phyloP scores from a whole-genome alignment of 2,888 invertebrate species.

The Yponomeuta sedellus region DNA sequence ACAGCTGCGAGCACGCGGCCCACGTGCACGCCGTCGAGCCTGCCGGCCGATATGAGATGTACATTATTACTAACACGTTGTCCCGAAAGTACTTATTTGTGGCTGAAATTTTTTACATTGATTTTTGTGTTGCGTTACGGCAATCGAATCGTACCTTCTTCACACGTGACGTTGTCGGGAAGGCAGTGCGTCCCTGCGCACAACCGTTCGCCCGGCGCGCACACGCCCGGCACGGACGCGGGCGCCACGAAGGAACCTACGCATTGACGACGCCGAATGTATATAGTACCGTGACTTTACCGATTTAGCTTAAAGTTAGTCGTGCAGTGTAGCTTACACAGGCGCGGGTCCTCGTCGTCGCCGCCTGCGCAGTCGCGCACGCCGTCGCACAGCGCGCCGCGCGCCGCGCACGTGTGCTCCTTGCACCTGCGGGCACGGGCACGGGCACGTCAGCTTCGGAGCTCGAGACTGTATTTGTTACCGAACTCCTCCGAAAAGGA shows the following conservation, averaged over 20 bases:
- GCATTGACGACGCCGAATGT: background rate
- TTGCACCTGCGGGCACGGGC: constrained; percentile 51
- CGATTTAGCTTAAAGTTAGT: background rate
- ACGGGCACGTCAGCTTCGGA: background rate
- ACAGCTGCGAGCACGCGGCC: constrained; percentile 87
- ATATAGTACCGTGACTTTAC: background rate
- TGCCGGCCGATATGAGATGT: too few species aligned
- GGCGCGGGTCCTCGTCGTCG: constrained; percentile 71
- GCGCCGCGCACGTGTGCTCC: constrained; percentile 80
- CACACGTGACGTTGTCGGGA: constrained; percentile 35
- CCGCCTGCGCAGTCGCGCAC: constrained; percentile 77
- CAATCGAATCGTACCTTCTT: constrained; percentile 28
- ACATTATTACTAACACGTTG: too few species aligned
- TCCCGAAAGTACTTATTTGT: too few species aligned
- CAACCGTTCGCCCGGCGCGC: constrained; percentile 38
- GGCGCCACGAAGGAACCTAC: background rate
- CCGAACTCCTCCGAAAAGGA: too few species aligned
- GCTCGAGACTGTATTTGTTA: too few species aligned
- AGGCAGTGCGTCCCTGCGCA: constrained; percentile 59
- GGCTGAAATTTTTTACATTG: too few species aligned
- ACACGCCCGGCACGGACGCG: constrained; percentile 41
- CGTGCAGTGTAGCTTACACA: constrained; percentile 35
- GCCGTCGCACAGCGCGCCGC: constrained; percentile 84
- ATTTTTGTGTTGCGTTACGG: too few species aligned
- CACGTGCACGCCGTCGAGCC: constrained; percentile 44